Conservation (phyloP, 2,113 vertebrate species). For the Urocynchramus pylzowi region DNA sequence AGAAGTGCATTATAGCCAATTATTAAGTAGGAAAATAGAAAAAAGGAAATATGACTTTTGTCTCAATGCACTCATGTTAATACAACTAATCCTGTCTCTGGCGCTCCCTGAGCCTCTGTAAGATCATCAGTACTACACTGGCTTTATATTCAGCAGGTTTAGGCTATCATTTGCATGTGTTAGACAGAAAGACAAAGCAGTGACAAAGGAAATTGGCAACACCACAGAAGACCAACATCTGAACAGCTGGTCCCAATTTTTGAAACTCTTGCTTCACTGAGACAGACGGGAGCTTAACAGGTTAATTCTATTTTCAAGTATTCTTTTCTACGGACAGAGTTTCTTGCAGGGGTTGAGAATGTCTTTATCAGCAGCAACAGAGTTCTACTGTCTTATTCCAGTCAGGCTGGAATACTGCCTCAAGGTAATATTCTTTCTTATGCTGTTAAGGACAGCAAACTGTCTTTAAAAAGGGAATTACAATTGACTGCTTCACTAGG, state of each 20-base stretch:
- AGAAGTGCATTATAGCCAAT: not conserved
- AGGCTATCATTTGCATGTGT: not conserved
- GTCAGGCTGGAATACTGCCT: constrained; percentile 6
- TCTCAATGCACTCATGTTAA: not conserved
- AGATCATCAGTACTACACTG: not conserved
- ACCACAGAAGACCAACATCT: not conserved
- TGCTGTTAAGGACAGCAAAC: not conserved
- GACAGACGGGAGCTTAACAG: not conserved
- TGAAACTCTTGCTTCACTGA: not conserved
- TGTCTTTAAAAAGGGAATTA: not conserved
- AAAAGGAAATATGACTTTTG: not conserved
- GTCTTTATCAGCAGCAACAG: not conserved
- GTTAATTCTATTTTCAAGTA: not conserved
- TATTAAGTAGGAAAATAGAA: not conserved
- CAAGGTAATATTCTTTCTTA: not conserved
- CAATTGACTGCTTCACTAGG: not conserved
- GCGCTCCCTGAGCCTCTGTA: not conserved
- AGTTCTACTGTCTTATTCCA: not conserved
- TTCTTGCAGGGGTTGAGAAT: not conserved
- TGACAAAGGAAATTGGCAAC: not conserved
- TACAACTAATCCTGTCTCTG: not conserved
- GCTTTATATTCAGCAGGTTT: not conserved
- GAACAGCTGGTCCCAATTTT: not conserved
- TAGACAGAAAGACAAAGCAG: not conserved
- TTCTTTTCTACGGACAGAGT: not conserved